Evolutionary conservation across 2,113 vertebrate genomes (phyloP).

Genomic region (Callionymus lyra): DNA sequence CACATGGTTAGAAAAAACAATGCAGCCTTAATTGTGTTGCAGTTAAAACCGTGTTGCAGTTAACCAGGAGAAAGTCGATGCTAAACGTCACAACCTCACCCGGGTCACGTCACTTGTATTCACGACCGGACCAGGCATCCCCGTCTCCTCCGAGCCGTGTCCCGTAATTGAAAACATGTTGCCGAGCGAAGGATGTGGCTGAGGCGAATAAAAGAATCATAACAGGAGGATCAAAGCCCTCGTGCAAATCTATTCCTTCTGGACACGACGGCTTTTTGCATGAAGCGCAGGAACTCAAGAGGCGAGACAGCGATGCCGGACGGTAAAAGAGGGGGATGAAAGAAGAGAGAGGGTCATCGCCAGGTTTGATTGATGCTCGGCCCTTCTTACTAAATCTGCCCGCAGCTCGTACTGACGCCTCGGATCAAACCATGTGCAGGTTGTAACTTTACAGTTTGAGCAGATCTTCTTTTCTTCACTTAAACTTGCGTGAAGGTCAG

Average conservation of each 20-base stretch:
- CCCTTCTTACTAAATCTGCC: neutral
- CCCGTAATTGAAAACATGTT: conserved; percentile 85
- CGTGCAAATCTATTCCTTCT: conserved; percentile 83
- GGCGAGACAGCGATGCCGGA: conserved; percentile 30
- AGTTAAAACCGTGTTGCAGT: too few species aligned
- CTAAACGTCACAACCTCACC: neutral
- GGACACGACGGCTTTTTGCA: conserved; percentile 63
- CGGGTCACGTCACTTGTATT: neutral
- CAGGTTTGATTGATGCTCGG: conserved; percentile 55
- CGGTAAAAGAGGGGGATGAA: conserved; percentile 34
- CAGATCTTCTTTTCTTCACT: too few species aligned
- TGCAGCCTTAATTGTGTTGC: too few species aligned
- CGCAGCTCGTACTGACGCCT: too few species aligned
- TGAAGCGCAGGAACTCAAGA: conserved; percentile 48
- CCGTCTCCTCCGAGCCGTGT: neutral
- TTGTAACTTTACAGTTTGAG: too few species aligned
- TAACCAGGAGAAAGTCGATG: too few species aligned
- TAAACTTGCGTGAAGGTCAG: too few species aligned
- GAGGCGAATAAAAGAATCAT: conserved; percentile 79
- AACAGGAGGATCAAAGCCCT: conserved; percentile 79
- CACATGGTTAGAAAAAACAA: too few species aligned
- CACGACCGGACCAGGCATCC: neutral
- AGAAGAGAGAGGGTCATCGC: conserved; percentile 36
- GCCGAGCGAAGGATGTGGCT: conserved; percentile 79
- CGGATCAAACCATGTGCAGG: too few species aligned